Percentiles rank a stretch among this genome's conserved stretches.
These are phyloP conservation scores for Pectinophora gossypiella DNA, from an alignment of 1,140 invertebrate species.

Conservation along the genomic window DNA sequence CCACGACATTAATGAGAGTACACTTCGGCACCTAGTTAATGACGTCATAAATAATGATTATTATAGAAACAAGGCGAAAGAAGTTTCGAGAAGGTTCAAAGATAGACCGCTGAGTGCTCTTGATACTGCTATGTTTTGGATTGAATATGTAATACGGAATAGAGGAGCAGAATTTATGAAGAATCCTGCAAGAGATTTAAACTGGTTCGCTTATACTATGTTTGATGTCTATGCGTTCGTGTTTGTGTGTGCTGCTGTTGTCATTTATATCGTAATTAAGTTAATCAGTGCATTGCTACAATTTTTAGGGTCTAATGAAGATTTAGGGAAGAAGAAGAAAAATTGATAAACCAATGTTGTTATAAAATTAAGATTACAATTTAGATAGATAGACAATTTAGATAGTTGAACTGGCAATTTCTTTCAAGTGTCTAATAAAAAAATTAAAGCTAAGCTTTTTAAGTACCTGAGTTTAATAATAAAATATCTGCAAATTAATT, in stretches of 20 bases:
- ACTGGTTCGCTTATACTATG: constrained; percentile 77
- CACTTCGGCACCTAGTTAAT: constrained; percentile 26
- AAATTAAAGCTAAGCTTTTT: too few species aligned
- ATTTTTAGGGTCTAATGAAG: background rate
- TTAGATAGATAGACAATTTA: too few species aligned
- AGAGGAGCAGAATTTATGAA: constrained; percentile 76
- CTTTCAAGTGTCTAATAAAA: too few species aligned
- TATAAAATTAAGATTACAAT: too few species aligned
- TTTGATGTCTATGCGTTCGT: constrained; percentile 75
- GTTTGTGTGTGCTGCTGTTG: background rate
- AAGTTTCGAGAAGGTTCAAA: constrained; percentile 66
- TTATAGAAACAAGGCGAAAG: constrained; percentile 52
- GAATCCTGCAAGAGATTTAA: constrained; percentile 74
- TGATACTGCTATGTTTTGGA: constrained; percentile 79
- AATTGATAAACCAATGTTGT: too few species aligned
- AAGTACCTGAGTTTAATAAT: too few species aligned
- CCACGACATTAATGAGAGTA: constrained; percentile 45
- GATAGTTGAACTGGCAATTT: too few species aligned
- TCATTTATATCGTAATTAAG: constrained; percentile 4
- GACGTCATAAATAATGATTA: constrained; percentile 40
- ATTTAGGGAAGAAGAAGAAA: background rate
- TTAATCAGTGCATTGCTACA: constrained; percentile 1
- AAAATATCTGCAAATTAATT: too few species aligned
- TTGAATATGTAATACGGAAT: constrained; percentile 77
- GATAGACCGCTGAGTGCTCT: constrained; percentile 74